Evolutionary conservation across 2,797 vertebrate species (phyloP).

Genomic region (Phoxinus dragarum): DNA sequence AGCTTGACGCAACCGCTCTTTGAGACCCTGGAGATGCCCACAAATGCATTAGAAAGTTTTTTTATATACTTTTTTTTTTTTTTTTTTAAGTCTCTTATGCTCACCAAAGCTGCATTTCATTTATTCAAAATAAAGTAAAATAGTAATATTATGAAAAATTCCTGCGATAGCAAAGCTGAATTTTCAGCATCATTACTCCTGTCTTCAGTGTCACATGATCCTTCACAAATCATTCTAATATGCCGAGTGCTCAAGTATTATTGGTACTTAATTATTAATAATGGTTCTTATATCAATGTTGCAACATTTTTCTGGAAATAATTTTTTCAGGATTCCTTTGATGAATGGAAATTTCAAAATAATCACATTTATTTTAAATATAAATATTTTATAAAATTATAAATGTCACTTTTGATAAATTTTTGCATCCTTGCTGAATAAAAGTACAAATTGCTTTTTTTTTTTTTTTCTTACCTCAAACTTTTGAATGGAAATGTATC

Average conservation of each 20-base stretch:
- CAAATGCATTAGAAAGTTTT: not conserved
- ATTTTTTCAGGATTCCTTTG: not conserved
- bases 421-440: not conserved
- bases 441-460: not conserved
- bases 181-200: not conserved
- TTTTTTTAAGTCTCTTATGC: not conserved
- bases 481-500: not conserved
- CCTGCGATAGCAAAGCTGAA: not conserved
- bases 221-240: not conserved
- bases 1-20: slow-evolving; percentile 89
- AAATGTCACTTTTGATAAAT: not conserved
- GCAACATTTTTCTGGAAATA: not conserved
- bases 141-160: not conserved
- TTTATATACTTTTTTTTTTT: not conserved
- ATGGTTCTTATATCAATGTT: not conserved
- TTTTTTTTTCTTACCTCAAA: not conserved
- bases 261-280: not conserved
- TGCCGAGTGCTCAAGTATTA: not conserved
- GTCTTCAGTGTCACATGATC: not conserved
- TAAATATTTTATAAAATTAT: not conserved
- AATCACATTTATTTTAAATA: not conserved
- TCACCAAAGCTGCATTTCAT: not conserved
- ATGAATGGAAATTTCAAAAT: not conserved
- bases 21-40: slow-evolving; percentile 80
- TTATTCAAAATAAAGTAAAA: not conserved